These are phyloP conservation scores for Ceuthmochares aereus DNA, from an alignment of 2,113 vertebrate genomes.

Conservation along the genomic window DNA sequence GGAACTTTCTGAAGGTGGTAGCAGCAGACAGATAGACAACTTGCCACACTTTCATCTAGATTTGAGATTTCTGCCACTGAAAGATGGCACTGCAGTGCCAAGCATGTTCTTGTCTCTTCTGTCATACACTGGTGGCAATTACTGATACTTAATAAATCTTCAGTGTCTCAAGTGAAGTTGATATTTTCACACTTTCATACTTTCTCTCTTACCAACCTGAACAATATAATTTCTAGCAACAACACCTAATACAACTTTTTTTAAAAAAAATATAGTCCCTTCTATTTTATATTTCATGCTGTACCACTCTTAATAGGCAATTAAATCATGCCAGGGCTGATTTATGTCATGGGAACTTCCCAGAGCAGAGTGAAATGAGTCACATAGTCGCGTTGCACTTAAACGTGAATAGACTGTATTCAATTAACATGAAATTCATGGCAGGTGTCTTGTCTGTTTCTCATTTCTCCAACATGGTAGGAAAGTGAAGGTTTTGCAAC, in stretches of 20 bases:
- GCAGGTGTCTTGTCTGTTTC: neutral
- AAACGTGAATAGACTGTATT: neutral
- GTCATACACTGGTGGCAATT: neutral
- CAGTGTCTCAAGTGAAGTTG: neutral
- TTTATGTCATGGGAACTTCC: conserved; percentile 41
- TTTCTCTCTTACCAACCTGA: neutral
- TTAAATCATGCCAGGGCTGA: conserved; percentile 39
- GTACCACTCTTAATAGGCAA: neutral
- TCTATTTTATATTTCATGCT: conserved; percentile 32
- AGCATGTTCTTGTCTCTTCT: neutral
- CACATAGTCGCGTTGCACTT: conserved; percentile 43
- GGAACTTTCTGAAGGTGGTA: neutral
- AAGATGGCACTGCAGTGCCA: neutral
- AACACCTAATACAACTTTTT: neutral
- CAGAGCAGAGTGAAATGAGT: conserved; percentile 44
- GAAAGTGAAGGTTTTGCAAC: neutral
- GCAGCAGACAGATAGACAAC: neutral
- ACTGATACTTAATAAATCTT: neutral
- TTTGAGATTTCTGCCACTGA: neutral
- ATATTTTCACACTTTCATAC: neutral
- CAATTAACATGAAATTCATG: conserved; percentile 38
- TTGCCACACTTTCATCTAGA: neutral
- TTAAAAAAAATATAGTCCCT: conserved; percentile 55
- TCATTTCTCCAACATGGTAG: neutral
- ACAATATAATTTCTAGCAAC: neutral